phyloP scores from a whole-genome alignment of 1,140 invertebrate genomes.

The Elymnias hypermnestra region DNA sequence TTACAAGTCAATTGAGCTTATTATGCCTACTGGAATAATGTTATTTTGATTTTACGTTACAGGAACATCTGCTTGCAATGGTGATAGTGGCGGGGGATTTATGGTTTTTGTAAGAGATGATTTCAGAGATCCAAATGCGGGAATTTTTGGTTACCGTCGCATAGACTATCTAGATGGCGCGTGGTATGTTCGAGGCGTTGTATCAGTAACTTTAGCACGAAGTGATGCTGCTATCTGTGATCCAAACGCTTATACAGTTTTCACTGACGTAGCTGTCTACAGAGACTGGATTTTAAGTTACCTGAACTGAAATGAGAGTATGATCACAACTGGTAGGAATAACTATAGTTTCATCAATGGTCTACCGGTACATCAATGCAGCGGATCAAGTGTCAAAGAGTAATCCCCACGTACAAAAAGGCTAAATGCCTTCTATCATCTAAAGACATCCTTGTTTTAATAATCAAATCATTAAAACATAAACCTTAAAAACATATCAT shows the following conservation, averaged over 20 bases:
- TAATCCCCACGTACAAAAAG: too few species aligned
- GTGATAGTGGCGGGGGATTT: slow-evolving; percentile 10
- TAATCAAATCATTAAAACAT: too few species aligned
- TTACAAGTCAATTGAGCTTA: too few species aligned
- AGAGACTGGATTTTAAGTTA: slow-evolving; percentile 13
- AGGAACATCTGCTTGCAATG: slow-evolving; percentile 3
- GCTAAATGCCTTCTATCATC: too few species aligned
- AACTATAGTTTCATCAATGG: too few species aligned
- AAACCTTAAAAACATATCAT: too few species aligned
- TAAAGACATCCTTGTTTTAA: too few species aligned
- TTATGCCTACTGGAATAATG: background rate
- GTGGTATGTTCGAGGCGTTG: slow-evolving; percentile 13
- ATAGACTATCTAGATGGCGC: background rate
- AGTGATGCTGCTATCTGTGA: slow-evolving; percentile 4
- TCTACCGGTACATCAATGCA: too few species aligned
- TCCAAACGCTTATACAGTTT: slow-evolving; percentile 8
- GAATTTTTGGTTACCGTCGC: background rate
- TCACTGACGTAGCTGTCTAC: slow-evolving; percentile 12
- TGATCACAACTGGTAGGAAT: too few species aligned
- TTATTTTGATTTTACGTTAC: background rate
- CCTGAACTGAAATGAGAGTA: background rate
- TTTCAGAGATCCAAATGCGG: too few species aligned
- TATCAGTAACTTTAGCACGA: slow-evolving; percentile 6
- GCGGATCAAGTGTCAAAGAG: too few species aligned
- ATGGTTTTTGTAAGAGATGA: slow-evolving; percentile 9